A percentile compares a stretch with the other conserved stretches of the same genome.
These are phyloP conservation scores for Branchellion lobata DNA, from an alignment of 2,888 invertebrate genomes.

Conservation along the genomic window DNA sequence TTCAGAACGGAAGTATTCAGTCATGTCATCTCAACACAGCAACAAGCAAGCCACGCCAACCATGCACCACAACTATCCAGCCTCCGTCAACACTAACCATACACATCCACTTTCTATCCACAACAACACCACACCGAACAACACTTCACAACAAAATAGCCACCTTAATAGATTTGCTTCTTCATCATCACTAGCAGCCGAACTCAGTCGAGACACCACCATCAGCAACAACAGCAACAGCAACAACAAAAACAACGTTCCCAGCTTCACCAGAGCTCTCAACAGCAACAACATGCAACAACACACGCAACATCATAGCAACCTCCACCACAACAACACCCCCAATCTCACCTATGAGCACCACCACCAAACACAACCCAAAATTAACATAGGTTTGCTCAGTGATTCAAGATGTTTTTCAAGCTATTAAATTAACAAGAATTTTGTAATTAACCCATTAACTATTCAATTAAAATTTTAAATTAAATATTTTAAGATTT, in stretches of 20 bases:
- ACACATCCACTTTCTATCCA: not conserved
- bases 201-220: slow-evolving; percentile 32
- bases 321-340: not conserved
- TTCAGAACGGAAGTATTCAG: slow-evolving; percentile 29
- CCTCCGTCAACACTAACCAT: not conserved
- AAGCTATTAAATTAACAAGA: too few species aligned
- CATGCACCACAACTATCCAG: not conserved
- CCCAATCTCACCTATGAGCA: slow-evolving; percentile 15
- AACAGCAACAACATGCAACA: slow-evolving; percentile 14
- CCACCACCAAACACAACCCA: not conserved
- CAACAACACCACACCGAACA: not conserved
- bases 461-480: too few species aligned
- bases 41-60: not conserved
- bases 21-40: not conserved
- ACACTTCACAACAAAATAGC: slow-evolving; percentile 5
- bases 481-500: too few species aligned
- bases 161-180: not conserved
- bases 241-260: not conserved
- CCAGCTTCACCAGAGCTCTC: not conserved
- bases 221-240: too few species aligned
- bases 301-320: too few species aligned
- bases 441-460: too few species aligned
- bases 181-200: slow-evolving; percentile 26
- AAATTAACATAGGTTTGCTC: too few species aligned
- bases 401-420: too few species aligned